Conservation (phyloP, 2,113 vertebrate genomes). For the Heterotis niloticus region DNA sequence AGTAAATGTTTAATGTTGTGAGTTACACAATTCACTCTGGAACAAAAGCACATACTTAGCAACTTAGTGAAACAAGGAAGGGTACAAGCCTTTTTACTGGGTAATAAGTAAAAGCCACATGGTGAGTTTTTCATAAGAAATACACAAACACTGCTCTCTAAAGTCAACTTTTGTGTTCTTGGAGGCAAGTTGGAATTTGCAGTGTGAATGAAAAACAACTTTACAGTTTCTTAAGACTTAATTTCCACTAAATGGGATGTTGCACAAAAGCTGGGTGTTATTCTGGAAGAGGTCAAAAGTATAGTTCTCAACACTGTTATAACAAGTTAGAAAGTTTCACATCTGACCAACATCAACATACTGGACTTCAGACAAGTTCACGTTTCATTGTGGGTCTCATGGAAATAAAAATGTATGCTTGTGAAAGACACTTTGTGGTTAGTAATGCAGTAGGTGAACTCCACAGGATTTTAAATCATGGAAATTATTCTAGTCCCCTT, state of each 20-base stretch:
- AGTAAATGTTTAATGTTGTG: background rate
- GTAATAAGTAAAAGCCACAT: background rate
- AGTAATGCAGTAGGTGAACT: slow-evolving; percentile 7
- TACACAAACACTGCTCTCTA: slow-evolving; percentile 1
- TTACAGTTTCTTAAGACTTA: background rate
- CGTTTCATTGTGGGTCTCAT: background rate
- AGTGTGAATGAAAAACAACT: slow-evolving; percentile 5
- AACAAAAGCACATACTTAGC: background rate
- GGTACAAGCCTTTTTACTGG: background rate
- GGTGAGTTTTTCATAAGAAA: background rate
- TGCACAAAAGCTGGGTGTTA: too few relatives aligned
- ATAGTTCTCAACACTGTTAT: slow-evolving; percentile 28
- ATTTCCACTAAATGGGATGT: background rate
- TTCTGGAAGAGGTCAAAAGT: background rate
- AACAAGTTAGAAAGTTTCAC: slow-evolving; percentile 24
- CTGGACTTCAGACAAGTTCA: slow-evolving; percentile 6
- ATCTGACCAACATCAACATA: slow-evolving; percentile 27
- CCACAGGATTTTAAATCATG: slow-evolving; percentile 13
- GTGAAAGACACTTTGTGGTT: slow-evolving; percentile 20
- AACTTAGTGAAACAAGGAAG: background rate
- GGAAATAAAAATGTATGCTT: slow-evolving; percentile 38
- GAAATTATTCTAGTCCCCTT: slow-evolving; percentile 3
- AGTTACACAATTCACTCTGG: background rate
- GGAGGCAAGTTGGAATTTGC: background rate
- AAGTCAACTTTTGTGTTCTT: background rate